phyloP scores from a whole-genome alignment of 2,888 invertebrate genomes.

The Matsumyia berberina region DNA sequence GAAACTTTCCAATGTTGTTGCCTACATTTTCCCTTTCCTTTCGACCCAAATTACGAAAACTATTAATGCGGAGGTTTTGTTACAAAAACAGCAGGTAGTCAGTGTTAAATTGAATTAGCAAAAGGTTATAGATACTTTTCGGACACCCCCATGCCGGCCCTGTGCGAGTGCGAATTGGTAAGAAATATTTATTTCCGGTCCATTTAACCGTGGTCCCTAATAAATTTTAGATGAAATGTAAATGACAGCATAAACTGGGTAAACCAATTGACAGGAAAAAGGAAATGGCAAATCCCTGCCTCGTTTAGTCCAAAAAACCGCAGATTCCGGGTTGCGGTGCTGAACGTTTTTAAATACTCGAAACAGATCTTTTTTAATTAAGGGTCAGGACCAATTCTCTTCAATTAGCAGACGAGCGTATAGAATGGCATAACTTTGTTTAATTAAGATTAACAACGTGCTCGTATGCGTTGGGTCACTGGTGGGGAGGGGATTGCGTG shows the following conservation, averaged over 20 bases:
- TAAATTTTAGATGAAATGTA: conserved; percentile 28
- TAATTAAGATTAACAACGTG: conserved; percentile 51
- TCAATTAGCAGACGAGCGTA: conserved; percentile 28
- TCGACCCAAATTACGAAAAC: conserved; percentile 40
- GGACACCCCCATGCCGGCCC: background rate
- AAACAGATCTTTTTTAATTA: conserved; percentile 25
- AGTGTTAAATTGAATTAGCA: conserved; percentile 47
- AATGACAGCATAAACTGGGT: conserved; percentile 38
- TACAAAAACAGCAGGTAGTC: conserved; percentile 12
- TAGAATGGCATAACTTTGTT: conserved; percentile 1
- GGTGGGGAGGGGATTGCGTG: background rate
- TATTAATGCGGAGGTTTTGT: conserved; percentile 36
- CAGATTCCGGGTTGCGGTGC: background rate
- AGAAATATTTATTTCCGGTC: conserved; percentile 36
- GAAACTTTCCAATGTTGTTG: conserved; percentile 14
- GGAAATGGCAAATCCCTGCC: conserved; percentile 36
- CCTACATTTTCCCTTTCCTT: background rate
- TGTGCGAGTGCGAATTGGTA: conserved; percentile 16
- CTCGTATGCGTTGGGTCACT: conserved; percentile 15
- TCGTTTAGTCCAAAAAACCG: background rate
- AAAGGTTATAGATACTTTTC: conserved; percentile 17
- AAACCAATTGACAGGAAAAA: conserved; percentile 42
- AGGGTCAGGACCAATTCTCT: conserved; percentile 24
- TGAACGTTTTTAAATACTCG: conserved; percentile 13
- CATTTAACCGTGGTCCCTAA: conserved; percentile 29